Conservation (phyloP, 1,140 invertebrate genomes). For the Anoplophora glabripennis region DNA sequence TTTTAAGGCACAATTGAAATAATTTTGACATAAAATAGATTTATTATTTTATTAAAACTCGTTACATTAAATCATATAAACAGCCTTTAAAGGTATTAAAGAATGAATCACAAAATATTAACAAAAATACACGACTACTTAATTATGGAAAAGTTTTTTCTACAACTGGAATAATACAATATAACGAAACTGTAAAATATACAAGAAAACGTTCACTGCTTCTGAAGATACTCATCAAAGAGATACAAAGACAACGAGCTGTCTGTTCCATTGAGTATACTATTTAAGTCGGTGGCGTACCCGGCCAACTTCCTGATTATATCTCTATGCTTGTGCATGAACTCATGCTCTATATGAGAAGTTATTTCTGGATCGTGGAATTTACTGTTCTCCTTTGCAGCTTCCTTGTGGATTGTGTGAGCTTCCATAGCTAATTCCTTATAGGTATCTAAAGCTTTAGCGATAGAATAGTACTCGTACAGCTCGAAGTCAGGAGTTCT, state of each 20-base stretch:
- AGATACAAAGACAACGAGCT: conserved; percentile 65
- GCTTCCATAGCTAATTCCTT: conserved; percentile 68
- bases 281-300: conserved; percentile 67
- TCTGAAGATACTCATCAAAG: conserved; percentile 76
- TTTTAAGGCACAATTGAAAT: too few species aligned
- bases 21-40: too few species aligned
- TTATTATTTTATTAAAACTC: too few species aligned
- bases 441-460: conserved; percentile 70
- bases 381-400: conserved; percentile 50
- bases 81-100: too few species aligned
- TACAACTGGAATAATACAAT: too few species aligned
- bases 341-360: conserved; percentile 72
- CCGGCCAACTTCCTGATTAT: conserved; percentile 67
- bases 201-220: conserved; percentile 30
- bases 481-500: conserved; percentile 50
- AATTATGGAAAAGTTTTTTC: too few species aligned
- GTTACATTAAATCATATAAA: too few species aligned
- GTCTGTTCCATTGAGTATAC: conserved; percentile 58
- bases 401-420: conserved; percentile 61
- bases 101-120: too few species aligned
- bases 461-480: conserved; percentile 66
- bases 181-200: too few species aligned
- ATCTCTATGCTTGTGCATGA: conserved; percentile 65
- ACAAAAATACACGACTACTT: too few species aligned
- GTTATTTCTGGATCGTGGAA: conserved; percentile 67